Conservation (phyloP, 2,113 vertebrate genomes). For the Sturnira hondurensis region DNA sequence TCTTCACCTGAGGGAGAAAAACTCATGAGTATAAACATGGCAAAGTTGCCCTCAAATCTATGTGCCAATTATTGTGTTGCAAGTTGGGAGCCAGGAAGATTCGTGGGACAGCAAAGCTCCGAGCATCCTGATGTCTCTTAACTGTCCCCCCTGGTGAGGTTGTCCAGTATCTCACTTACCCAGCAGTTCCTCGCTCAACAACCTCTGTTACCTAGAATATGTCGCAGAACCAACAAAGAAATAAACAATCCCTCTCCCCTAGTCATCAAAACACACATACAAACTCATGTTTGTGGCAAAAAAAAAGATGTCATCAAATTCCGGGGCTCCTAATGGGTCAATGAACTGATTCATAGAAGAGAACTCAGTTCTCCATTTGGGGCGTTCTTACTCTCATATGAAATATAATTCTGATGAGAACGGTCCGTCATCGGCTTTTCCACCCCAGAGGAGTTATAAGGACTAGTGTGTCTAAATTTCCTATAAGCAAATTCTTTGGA, state of each 20-base stretch:
- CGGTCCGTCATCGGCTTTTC: background rate
- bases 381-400: background rate
- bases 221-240: background rate
- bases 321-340: background rate
- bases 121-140: background rate
- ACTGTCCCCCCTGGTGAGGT: background rate
- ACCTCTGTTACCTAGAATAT: background rate
- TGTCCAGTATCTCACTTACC: background rate
- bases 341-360: background rate
- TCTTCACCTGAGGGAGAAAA: background rate
- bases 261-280: background rate
- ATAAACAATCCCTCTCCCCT: background rate
- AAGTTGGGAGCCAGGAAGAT: background rate
- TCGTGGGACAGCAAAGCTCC: background rate
- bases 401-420: constrained; percentile 2
- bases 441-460: background rate
- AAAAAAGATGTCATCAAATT: background rate
- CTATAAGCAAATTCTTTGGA: background rate
- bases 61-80: background rate
- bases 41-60: background rate
- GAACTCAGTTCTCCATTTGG: background rate
- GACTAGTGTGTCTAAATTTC: background rate
- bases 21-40: background rate
- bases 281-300: background rate
- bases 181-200: background rate